These are phyloP conservation scores for Semotilus atromaculatus DNA, from an alignment of 2,797 vertebrate species.

Conservation along the genomic window DNA sequence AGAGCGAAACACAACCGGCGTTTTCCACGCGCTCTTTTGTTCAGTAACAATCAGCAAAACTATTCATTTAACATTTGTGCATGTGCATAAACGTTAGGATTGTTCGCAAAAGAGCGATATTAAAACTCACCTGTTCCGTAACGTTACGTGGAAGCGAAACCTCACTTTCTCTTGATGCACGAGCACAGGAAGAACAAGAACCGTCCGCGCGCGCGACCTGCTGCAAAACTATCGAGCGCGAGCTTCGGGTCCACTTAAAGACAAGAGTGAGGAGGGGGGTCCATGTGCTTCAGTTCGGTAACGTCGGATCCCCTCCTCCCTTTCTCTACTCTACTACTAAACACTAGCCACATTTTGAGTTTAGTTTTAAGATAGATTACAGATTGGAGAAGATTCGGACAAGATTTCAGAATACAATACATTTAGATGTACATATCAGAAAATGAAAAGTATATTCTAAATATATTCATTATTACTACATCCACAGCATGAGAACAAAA, in stretches of 20 bases:
- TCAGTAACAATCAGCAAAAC: not conserved
- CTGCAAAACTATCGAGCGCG: not conserved
- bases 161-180: not conserved
- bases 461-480: not conserved
- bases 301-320: not conserved
- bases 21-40: conserved; percentile 5
- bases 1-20: not conserved
- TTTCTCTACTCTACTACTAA: not conserved
- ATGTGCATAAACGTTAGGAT: not conserved
- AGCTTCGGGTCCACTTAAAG: too few relatives aligned
- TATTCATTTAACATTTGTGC: not conserved
- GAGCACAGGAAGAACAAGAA: conserved; percentile 2
- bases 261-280: not conserved
- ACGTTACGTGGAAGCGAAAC: not conserved
- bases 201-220: not conserved
- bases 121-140: conserved; percentile 13
- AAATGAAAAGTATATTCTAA: not conserved
- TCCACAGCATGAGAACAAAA: not conserved
- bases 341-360: not conserved
- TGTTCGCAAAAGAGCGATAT: not conserved
- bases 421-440: not conserved
- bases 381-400: not conserved
- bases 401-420: not conserved
- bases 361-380: not conserved
- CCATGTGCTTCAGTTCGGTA: not conserved